Conservation (phyloP, 2,113 vertebrate genomes). For the Pteronura brasiliensis region DNA sequence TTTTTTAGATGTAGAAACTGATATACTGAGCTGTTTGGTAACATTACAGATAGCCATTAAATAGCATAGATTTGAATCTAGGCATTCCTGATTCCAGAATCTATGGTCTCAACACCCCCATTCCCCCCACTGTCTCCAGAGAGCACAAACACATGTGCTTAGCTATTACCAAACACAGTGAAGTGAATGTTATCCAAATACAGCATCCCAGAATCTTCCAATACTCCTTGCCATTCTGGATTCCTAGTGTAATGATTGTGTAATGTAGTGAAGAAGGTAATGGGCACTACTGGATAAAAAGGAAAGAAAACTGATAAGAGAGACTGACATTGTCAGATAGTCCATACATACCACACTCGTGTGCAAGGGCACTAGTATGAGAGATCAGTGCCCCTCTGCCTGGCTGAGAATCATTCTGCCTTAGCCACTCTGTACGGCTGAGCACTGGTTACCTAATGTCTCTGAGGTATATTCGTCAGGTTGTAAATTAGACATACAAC, state of each 20-base stretch:
- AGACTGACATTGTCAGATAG: neutral
- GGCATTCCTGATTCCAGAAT: neutral
- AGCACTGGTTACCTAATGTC: neutral
- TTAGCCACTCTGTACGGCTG: neutral
- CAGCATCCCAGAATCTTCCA: neutral
- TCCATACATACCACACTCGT: neutral
- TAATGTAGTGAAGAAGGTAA: neutral
- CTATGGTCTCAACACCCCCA: neutral
- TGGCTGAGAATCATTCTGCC: neutral
- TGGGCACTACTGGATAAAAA: neutral
- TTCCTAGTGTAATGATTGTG: neutral
- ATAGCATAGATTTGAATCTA: neutral
- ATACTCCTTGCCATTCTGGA: neutral
- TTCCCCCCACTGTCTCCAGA: neutral
- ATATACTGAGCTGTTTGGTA: neutral
- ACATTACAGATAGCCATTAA: neutral
- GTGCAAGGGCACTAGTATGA: neutral
- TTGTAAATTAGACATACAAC: neutral
- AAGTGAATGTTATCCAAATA: neutral
- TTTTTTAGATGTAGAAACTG: neutral
- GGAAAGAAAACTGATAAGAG: neutral
- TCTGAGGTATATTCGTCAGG: neutral
- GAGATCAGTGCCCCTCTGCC: neutral
- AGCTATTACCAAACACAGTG: neutral
- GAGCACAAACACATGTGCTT: neutral